Evolutionary conservation across 2,888 invertebrate species (phyloP), one percentile per base, ranked within the genome.

Genomic region (Tubulanus polymorphus): DNA sequence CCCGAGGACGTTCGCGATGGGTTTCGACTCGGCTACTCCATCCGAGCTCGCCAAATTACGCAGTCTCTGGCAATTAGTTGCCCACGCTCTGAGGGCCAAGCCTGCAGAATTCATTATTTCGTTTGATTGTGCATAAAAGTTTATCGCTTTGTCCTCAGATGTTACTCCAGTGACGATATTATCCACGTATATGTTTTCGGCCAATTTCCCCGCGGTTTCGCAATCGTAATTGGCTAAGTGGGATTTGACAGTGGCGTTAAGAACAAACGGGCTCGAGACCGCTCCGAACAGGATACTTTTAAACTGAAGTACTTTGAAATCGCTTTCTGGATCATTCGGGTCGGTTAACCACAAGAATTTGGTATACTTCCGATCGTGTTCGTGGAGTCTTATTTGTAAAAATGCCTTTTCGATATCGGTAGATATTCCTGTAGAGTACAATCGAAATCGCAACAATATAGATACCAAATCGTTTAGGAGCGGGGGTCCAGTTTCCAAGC

Each of bases 301-400:
- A 46, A 63, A 60, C 18, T 48, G 41, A 41, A 52, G 58, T 1
- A 49, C 53, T 2, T 1, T 8, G 15, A 62, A 47, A 20, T 18
- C 20, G 15, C 56, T 54, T 37, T 51, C n/a, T 2, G 59, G 55
- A 26, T 59, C 54, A 25, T 20, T 49, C 26, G 60, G 53, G 37
- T 61, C 51, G 12, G n/a, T 30, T 12, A 59, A 35, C 62, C 64
- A 61, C 6, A 59, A 29, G 35, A 59, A 63, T 46, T 55, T 37
- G 25, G 57, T 53, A 20, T 51, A 51, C 49, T 60, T 56, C 37
- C 55, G 28, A 32, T 61, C 55, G 25, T 51, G 20, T 25, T 53
- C 51, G 30, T 55, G 37, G 10, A 63, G 25, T 20, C 20, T 41
- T 12, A 57, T 30, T 20, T 62, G 48, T 25, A 58, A 46, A 53